Conservation (phyloP, 2,797 vertebrate genomes). For the Crypturellus tataupa region DNA sequence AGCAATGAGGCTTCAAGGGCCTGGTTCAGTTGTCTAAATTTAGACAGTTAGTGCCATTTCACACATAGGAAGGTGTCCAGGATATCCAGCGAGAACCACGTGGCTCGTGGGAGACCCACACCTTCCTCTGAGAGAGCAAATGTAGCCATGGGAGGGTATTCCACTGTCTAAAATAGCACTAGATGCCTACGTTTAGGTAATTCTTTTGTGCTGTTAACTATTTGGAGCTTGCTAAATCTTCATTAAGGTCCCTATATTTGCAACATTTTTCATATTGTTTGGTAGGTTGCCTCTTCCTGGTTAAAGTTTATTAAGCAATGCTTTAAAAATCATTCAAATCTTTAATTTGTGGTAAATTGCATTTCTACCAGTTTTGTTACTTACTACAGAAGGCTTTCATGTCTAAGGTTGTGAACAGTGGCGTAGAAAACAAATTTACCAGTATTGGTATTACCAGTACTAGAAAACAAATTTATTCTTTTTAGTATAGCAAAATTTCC, state of each 20-base stretch:
- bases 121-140: not conserved
- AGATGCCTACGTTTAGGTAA: not conserved
- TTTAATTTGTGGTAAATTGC: not conserved
- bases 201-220: not conserved
- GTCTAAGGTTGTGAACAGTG: not conserved
- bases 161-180: not conserved
- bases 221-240: not conserved
- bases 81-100: not conserved
- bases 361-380: not conserved
- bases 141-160: not conserved
- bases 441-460: not conserved
- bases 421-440: not conserved
- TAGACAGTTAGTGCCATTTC: not conserved
- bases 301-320: not conserved
- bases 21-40: not conserved
- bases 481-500: not conserved
- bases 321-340: not conserved
- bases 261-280: not conserved
- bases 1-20: not conserved
- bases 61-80: not conserved
- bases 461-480: not conserved
- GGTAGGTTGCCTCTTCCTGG: not conserved
- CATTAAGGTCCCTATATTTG: not conserved
- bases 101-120: fast-evolving
- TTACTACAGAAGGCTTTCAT: not conserved